Evolutionary conservation across 2,888 invertebrate species (phyloP).

Genomic region (Sphaerophoria rueppellii): DNA sequence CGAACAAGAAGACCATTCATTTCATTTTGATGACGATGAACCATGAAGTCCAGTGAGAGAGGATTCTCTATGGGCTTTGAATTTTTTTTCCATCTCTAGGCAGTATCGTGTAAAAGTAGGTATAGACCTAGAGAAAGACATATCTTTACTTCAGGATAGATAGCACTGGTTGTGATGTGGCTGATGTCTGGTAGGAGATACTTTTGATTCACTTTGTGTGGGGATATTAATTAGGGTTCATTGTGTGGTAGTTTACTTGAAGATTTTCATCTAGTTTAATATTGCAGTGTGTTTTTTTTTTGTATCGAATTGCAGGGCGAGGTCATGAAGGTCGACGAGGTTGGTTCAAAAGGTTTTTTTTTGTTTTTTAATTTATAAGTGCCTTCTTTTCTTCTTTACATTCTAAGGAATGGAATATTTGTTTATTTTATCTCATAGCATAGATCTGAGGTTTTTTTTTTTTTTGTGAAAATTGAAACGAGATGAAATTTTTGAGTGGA

Average conservation of each 20-base stretch:
- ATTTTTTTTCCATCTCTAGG: not conserved
- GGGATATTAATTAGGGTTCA: slow-evolving; percentile 66
- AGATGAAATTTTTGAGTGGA: slow-evolving; percentile 18
- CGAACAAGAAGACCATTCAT: slow-evolving; percentile 71
- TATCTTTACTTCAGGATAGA: not conserved
- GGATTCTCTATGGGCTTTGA: slow-evolving; percentile 23
- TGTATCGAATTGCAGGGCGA: slow-evolving; percentile 45
- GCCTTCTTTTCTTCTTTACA: not conserved
- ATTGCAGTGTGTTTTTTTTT: slow-evolving; percentile 16
- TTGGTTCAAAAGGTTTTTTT: not conserved
- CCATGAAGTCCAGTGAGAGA: slow-evolving; percentile 24
- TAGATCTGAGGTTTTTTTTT: slow-evolving; percentile 16
- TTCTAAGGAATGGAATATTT: not conserved
- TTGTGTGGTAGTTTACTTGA: slow-evolving; percentile 47
- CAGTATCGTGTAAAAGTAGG: not conserved
- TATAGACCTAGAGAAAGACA: not conserved
- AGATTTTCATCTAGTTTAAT: slow-evolving; percentile 2
- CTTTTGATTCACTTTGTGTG: slow-evolving; percentile 63
- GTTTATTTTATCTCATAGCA: slow-evolving; percentile 9
- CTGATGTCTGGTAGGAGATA: slow-evolving; percentile 25
- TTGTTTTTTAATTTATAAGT: not conserved
- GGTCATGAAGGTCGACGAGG: slow-evolving; percentile 53
- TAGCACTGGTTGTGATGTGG: slow-evolving; percentile 9
- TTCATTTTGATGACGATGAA: slow-evolving; percentile 19
- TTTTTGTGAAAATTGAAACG: not conserved